Percentiles rank a stretch among this genome's conserved stretches.
These are phyloP conservation scores for Rhinogobius similis DNA, from an alignment of 2,113 vertebrate species.

Conservation along the genomic window DNA sequence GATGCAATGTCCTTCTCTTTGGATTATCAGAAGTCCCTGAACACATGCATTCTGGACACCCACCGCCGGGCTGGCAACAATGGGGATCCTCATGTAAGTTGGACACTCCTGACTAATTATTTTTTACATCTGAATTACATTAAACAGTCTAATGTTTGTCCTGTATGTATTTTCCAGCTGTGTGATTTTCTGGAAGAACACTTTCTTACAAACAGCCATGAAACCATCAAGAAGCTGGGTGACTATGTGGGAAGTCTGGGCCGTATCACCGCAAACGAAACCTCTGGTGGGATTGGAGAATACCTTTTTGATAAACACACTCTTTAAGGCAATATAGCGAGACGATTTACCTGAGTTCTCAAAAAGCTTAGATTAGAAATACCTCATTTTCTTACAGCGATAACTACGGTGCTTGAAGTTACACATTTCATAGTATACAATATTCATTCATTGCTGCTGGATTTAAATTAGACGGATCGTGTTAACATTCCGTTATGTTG, in stretches of 20 bases:
- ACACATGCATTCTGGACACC: slow-evolving; percentile 64
- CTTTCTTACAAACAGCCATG: slow-evolving; percentile 73
- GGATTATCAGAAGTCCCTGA: slow-evolving; percentile 75
- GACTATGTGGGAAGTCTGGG: slow-evolving; percentile 69
- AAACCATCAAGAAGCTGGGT: slow-evolving; percentile 76
- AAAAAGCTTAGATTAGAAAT: slow-evolving; percentile 18
- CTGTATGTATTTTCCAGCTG: slow-evolving; percentile 56
- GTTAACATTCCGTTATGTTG: background rate
- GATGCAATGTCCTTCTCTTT: slow-evolving; percentile 75
- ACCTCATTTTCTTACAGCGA: slow-evolving; percentile 33
- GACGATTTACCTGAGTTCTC: background rate
- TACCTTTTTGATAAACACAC: slow-evolving; percentile 81
- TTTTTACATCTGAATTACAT: background rate
- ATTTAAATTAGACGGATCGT: background rate
- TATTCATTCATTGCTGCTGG: background rate
- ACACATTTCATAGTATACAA: slow-evolving; percentile 20
- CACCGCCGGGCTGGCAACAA: slow-evolving; percentile 58
- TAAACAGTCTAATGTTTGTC: background rate
- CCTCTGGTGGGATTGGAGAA: slow-evolving; percentile 70
- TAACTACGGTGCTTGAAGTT: slow-evolving; percentile 30
- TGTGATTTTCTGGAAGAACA: slow-evolving; percentile 75
- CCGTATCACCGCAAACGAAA: slow-evolving; percentile 56
- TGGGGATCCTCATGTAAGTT: slow-evolving; percentile 72
- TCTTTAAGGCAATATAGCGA: slow-evolving; percentile 49
- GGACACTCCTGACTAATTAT: background rate